phyloP scores from a whole-genome alignment of 2,113 vertebrate genomes.

The Craseonycteris thonglongyai region DNA sequence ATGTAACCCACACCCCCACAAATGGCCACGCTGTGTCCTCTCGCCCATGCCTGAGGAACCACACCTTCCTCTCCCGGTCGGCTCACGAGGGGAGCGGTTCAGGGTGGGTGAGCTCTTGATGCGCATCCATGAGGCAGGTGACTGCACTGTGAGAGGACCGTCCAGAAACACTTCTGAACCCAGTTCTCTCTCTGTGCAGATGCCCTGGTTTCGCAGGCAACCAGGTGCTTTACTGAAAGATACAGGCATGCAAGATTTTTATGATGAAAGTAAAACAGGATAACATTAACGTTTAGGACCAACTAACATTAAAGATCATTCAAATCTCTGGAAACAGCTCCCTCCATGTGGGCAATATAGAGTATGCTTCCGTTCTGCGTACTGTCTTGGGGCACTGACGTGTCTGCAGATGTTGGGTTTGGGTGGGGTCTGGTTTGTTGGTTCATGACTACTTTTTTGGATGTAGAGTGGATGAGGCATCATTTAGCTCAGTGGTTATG shows the following conservation, averaged over 20 bases:
- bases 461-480: too few relatives aligned
- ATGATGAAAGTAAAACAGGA: neutral
- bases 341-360: neutral
- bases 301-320: neutral
- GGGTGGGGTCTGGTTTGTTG: neutral
- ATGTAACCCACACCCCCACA: too few relatives aligned
- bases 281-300: neutral
- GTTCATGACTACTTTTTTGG: neutral
- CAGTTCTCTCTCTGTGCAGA: neutral
- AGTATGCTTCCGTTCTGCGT: neutral
- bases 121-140: neutral
- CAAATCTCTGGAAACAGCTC: neutral
- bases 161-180: neutral
- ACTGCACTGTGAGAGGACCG: neutral
- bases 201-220: constrained; percentile 18
- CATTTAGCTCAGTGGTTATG: fast-evolving
- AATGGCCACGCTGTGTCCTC: neutral
- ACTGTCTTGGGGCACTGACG: neutral
- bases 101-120: neutral
- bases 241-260: neutral
- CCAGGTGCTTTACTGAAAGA: neutral
- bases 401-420: neutral
- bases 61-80: neutral
- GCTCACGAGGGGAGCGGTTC: neutral
- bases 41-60: neutral